These are phyloP conservation scores for Mus spretus DNA, from an alignment of 2,797 vertebrate species.

Conservation along the genomic window DNA sequence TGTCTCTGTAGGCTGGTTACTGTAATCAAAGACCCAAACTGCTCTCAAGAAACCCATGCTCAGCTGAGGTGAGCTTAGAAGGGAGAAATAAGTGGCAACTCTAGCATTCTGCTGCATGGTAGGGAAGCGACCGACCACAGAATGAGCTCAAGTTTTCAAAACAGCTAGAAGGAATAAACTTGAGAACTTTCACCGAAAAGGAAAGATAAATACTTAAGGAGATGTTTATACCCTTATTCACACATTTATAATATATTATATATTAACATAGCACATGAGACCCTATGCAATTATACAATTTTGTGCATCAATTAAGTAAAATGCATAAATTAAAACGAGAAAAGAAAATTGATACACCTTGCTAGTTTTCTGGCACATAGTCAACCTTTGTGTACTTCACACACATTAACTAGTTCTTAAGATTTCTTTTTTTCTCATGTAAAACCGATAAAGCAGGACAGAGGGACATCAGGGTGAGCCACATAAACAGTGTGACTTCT, in stretches of 20 bases:
- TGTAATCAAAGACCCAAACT: neutral
- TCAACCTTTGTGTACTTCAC: neutral
- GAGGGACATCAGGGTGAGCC: neutral
- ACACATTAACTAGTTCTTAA: neutral
- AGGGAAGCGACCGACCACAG: neutral
- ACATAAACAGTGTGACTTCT: neutral
- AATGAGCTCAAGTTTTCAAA: neutral
- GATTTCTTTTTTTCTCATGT: slow-evolving; percentile 30
- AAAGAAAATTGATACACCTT: neutral
- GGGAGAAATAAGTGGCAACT: neutral
- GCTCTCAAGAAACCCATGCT: neutral
- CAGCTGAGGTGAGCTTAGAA: neutral
- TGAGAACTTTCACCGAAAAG: neutral
- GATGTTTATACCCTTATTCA: neutral
- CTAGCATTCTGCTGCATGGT: neutral
- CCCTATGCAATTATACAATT: neutral
- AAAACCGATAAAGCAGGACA: neutral
- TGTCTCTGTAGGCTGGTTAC: neutral
- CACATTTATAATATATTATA: neutral
- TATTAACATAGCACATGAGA: neutral
- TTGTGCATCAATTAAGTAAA: neutral
- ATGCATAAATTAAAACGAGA: neutral
- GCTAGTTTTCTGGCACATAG: neutral
- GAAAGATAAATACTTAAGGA: neutral
- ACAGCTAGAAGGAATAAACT: neutral